Evolutionary conservation across 1,140 invertebrate genomes (phyloP), one percentile per base, ranked within the genome.

Genomic region (Zaprionus ornatus): DNA sequence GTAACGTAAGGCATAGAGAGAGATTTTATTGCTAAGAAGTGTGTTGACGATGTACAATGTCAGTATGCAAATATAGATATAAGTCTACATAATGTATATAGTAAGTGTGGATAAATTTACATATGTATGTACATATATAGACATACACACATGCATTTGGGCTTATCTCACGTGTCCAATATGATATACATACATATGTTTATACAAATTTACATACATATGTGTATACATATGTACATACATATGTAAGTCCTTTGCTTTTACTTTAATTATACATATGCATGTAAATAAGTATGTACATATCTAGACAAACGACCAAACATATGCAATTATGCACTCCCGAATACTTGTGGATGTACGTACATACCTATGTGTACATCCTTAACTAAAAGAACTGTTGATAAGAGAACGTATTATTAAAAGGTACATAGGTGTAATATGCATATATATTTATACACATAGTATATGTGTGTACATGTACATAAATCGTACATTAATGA

Each of bases 1-100:
- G 42, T 75, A 69, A 87, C 75, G 80, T 87, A 67, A 85, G 74
- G 63, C 70, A 77, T 78, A 52, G 75, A 79, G 72, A 63, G 64
- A 50, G 70, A 35, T 75, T 69, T 50, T 42, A 21, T 42, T 63
- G 29, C 27, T 23, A n/a, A 63, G 56, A 32, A 62, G 29, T 55
- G 19, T 32, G 19, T 54, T 52, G 62, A 71, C 63, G 37, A 27
- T 65, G 52, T 48, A n/a, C 12, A 57, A 37, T 17, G 52, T 27
- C n/a, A n/a, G 19, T 17, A 27, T 5, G 17, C 1, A 48, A 42
- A 17, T 54, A 17, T 52, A 0, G 9, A 32, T 32, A 7, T 2
- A 42, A 9, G 2, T 10, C 17, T 1, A 52, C 12, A 2, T 32
- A 32, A 32, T 40, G 10, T 25, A 54, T 54, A 19, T 37, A 13